Evolutionary conservation across 2,888 invertebrate genomes (phyloP).

Genomic region (Himalopsyche japonica): DNA sequence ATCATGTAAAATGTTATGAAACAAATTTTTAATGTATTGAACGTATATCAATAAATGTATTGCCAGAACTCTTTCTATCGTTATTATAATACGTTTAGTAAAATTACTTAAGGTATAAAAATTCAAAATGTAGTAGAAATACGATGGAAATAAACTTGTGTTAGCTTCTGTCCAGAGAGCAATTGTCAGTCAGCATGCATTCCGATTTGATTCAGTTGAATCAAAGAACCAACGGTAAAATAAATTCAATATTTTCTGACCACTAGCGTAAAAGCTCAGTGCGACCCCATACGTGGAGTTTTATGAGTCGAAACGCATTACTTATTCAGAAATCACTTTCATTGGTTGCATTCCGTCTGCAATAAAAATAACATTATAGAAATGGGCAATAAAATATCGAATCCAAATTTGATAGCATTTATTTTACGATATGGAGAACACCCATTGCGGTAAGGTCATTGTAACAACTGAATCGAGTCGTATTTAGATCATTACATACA

Average conservation of each 20-base stretch:
- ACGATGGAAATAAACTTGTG: too few species aligned
- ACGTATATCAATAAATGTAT: too few species aligned
- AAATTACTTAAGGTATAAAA: too few species aligned
- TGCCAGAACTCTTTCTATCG: too few species aligned
- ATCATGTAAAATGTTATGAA: too few species aligned
- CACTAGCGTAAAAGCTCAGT: background rate
- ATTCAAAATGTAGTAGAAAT: too few species aligned
- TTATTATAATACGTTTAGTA: too few species aligned
- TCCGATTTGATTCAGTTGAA: too few species aligned
- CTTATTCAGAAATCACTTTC: background rate
- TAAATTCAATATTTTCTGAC: background rate
- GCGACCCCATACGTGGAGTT: background rate
- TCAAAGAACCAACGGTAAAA: background rate
- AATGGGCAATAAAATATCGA: background rate
- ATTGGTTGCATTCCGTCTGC: background rate
- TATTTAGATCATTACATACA: conserved; percentile 22
- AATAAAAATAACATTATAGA: background rate
- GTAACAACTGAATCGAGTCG: conserved; percentile 1
- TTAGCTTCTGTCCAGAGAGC: too few species aligned
- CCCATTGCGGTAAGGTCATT: conserved; percentile 4
- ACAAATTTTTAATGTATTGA: too few species aligned
- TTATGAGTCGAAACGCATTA: background rate
- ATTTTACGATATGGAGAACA: background rate
- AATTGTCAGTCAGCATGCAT: too few species aligned
- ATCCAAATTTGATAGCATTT: background rate